Evolutionary conservation across 2,888 invertebrate species (phyloP), one percentile per base, ranked within the genome.

Genomic region (Volucella zonaria): DNA sequence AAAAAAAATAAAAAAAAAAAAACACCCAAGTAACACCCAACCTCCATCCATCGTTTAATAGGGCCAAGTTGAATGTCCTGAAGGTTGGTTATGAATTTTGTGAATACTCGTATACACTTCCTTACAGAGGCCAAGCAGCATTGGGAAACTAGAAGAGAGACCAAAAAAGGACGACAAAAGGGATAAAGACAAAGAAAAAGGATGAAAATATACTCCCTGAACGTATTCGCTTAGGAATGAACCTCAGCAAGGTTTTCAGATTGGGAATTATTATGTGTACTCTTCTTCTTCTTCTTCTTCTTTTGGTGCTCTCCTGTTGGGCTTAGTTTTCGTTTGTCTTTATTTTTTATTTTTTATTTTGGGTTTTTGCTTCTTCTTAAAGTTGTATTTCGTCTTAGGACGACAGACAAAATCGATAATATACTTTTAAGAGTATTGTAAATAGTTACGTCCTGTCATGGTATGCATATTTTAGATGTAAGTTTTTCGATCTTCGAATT

Each of bases 21-120:
- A 11, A 14, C 11, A 4, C 43, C 11, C 31, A 2, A 47, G 40
- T 18, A 31, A 31, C 31, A 31, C 6, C 31, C 59, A 61, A 31
- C 8, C 47, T 1, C 64, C 47, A 38, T 45, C 43, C 14, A 49
- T 68, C 64, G 59, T 67, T 67, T 71, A 71, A 61, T 59, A 75
- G 64, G 80, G 76, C 83, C 83, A 80, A 76, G 83, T 83, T 83
- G 83, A 83, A 83, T 52, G 83, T 85, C 81, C 83, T 85, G 71
- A 71, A 67, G 54, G 61, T 81, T 85, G 71, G 81, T 76, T 81
- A 76, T 75, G 70, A 79, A 82, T 82, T 82, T 82, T 64, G 56
- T 59, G 81, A 76, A 76, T 82, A 67, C 61, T 38, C n/a, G 31
- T 51, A 59, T 42, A 66, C 47, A 76, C 58, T 70, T 81, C 51